A percentile compares a stretch with the other conserved stretches of the same genome.
These are phyloP conservation scores for Coptodon bakossiorum DNA, from an alignment of 2,113 vertebrate genomes.

Conservation along the genomic window DNA sequence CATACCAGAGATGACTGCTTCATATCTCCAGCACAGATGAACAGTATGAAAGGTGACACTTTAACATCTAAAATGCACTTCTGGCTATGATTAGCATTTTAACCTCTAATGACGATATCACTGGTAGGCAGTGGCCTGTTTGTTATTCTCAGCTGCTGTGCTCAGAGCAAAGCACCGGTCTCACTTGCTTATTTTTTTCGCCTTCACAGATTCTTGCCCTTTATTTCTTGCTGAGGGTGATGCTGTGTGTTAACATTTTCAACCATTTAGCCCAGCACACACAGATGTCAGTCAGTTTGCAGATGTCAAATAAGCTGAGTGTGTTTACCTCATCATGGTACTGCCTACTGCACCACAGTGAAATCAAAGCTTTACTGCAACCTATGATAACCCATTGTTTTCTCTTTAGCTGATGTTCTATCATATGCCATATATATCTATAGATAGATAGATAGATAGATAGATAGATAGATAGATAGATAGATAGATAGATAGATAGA, in stretches of 20 bases:
- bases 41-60: slow-evolving; percentile 1
- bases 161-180: background rate
- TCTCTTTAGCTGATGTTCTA: background rate
- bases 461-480: no score
- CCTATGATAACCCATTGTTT: background rate
- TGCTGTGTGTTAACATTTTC: background rate
- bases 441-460: accelerated
- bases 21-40: background rate
- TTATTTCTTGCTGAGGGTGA: background rate
- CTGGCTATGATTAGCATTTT: background rate
- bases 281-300: background rate
- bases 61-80: background rate
- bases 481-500: no score
- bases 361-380: background rate
- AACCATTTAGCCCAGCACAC: background rate
- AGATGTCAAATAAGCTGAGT: background rate
- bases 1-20: background rate
- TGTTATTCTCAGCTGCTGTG: background rate
- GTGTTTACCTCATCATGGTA: background rate
- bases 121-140: background rate
- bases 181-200: background rate
- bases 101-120: background rate
- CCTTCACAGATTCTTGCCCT: background rate
- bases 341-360: background rate
- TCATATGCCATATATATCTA: background rate